phyloP scores from a whole-genome alignment of 2,113 vertebrate species.

The Axis porcinus region DNA sequence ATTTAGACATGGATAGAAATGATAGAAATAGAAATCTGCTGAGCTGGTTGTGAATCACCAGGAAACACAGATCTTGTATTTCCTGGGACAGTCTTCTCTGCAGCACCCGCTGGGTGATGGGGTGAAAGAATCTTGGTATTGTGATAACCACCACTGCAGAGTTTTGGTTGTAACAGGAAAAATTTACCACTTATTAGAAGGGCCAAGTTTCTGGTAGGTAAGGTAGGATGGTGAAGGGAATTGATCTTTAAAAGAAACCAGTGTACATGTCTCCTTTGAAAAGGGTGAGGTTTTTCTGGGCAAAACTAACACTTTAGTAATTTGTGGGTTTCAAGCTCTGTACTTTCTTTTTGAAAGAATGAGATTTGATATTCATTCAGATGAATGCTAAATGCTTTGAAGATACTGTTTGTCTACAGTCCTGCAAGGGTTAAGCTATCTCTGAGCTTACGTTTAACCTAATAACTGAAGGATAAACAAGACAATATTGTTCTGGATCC shows the following conservation, averaged over 20 bases:
- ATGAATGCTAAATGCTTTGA: not conserved
- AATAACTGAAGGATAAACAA: not conserved
- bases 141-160: not conserved
- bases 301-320: not conserved
- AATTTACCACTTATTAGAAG: not conserved
- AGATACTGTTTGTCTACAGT: not conserved
- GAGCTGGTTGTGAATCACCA: not conserved
- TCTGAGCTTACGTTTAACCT: not conserved
- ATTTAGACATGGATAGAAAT: not conserved
- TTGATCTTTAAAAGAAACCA: slow-evolving; percentile 13
- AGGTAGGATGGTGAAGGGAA: not conserved
- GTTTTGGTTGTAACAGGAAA: not conserved
- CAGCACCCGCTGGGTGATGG: not conserved
- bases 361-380: not conserved
- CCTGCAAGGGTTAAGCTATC: not conserved
- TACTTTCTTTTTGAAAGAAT: slow-evolving; percentile 34
- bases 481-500: not conserved
- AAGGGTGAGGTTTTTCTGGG: not conserved
- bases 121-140: not conserved
- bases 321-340: not conserved
- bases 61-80: slow-evolving; percentile 1
- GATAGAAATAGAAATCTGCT: not conserved
- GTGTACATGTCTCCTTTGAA: not conserved
- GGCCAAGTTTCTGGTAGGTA: not conserved
- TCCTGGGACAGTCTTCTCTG: not conserved